Conservation (phyloP, 1,140 invertebrate species). For the Drosophila nigromelanica region DNA sequence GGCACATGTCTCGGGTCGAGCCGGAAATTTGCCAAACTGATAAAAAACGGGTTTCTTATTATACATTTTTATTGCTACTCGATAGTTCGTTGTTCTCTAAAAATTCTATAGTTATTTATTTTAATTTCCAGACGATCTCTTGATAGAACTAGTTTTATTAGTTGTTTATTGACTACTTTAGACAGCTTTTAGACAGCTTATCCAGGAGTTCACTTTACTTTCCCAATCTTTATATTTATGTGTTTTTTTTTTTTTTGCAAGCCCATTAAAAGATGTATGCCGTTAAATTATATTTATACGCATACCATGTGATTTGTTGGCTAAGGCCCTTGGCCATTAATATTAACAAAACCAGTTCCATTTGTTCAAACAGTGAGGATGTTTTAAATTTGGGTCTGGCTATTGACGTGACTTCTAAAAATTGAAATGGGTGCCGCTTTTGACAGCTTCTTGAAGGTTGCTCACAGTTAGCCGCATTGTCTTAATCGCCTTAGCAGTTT, state of each 20-base stretch:
- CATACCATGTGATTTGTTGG: neutral
- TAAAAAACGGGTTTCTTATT: conserved; percentile 5
- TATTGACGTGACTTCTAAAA: conserved; percentile 15
- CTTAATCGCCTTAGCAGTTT: neutral
- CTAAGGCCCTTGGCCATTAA: conserved; percentile 12
- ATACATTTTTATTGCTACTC: conserved; percentile 1
- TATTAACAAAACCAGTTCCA: conserved; percentile 25
- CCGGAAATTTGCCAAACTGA: conserved; percentile 18
- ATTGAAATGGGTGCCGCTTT: conserved; percentile 22
- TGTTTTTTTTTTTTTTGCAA: neutral
- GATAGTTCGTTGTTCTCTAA: conserved; percentile 25
- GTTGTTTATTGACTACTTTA: neutral
- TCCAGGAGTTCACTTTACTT: neutral
- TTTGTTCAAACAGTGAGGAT: conserved; percentile 1
- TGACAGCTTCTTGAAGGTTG: conserved; percentile 31
- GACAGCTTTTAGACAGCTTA: neutral
- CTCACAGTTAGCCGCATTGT: conserved; percentile 7
- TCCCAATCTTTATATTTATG: neutral
- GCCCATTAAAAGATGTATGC: neutral
- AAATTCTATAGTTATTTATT: conserved; percentile 6
- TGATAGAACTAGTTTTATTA: conserved; percentile 18
- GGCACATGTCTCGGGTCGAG: neutral
- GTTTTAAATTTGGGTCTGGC: conserved; percentile 21
- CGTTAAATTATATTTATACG: neutral
- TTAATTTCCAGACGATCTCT: neutral